Evolutionary conservation across 2,888 invertebrate species (phyloP).

Genomic region (Parnassius orleans): DNA sequence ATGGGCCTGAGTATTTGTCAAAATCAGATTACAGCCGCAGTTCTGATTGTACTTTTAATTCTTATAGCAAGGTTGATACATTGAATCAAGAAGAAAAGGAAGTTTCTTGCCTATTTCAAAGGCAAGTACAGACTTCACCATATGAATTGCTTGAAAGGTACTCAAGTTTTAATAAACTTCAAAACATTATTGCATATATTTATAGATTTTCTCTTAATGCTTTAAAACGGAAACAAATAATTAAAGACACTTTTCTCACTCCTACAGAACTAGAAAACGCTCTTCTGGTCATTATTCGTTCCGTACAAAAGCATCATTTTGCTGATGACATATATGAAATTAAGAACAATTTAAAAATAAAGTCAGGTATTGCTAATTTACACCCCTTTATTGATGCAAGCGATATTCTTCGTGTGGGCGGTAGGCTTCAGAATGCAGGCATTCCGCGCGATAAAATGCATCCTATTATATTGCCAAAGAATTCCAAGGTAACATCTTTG

Average conservation of each 20-base stretch:
- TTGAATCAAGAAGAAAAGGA: too few relatives aligned
- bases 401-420: neutral
- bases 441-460: slow-evolving; percentile 5
- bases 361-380: neutral
- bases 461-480: slow-evolving; percentile 1
- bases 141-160: too few relatives aligned
- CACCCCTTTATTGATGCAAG: neutral
- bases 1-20: too few relatives aligned
- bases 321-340: too few relatives aligned
- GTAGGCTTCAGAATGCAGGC: slow-evolving; percentile 1
- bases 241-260: neutral
- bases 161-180: neutral
- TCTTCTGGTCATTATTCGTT: neutral
- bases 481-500: neutral
- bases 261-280: neutral
- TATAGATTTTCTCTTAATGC: neutral
- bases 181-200: neutral
- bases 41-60: too few relatives aligned
- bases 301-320: neutral
- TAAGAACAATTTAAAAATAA: too few relatives aligned
- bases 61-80: too few relatives aligned
- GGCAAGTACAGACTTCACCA: too few relatives aligned
- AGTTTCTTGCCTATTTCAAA: too few relatives aligned
- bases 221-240: neutral
- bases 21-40: too few relatives aligned